These are phyloP conservation scores for Batillaria attramentaria DNA, from an alignment of 1,140 invertebrate species.

Conservation along the genomic window DNA sequence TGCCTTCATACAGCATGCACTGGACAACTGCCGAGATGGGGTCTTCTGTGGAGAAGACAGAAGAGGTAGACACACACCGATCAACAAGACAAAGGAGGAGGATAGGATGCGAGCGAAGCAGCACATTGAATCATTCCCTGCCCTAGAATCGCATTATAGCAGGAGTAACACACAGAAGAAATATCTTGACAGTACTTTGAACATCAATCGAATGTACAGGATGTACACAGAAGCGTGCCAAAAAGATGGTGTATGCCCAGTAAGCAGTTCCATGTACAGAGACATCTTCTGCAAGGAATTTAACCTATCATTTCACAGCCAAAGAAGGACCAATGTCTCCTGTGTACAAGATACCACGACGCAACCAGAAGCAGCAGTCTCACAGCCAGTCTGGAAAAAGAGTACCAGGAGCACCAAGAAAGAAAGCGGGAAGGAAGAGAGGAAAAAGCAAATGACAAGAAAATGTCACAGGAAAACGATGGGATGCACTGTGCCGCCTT, in stretches of 20 bases:
- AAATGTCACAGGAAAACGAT: not conserved
- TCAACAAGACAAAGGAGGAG: not conserved
- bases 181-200: constrained; percentile 20
- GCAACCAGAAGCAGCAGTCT: not conserved
- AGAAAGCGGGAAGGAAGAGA: constrained; percentile 17
- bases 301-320: constrained; percentile 39
- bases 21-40: not conserved
- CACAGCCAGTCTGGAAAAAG: not conserved
- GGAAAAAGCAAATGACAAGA: constrained; percentile 1
- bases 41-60: constrained; percentile 8
- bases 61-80: constrained; percentile 14
- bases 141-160: constrained; percentile 36
- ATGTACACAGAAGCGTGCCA: constrained; percentile 22
- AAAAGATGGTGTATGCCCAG: not conserved
- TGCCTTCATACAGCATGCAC: not conserved
- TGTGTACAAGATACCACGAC: not conserved
- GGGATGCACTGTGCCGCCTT: constrained; percentile 7
- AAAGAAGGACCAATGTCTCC: constrained; percentile 33
- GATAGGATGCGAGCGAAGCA: not conserved
- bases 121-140: constrained; percentile 32
- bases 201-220: constrained; percentile 30
- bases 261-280: constrained; percentile 25
- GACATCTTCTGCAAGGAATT: constrained; percentile 39
- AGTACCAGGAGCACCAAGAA: not conserved
- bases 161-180: constrained; percentile 25